Percentiles rank a stretch among this genome's conserved stretches.
These are phyloP conservation scores for Melanchra persicariae DNA, from an alignment of 2,888 invertebrate genomes.

Conservation along the genomic window DNA sequence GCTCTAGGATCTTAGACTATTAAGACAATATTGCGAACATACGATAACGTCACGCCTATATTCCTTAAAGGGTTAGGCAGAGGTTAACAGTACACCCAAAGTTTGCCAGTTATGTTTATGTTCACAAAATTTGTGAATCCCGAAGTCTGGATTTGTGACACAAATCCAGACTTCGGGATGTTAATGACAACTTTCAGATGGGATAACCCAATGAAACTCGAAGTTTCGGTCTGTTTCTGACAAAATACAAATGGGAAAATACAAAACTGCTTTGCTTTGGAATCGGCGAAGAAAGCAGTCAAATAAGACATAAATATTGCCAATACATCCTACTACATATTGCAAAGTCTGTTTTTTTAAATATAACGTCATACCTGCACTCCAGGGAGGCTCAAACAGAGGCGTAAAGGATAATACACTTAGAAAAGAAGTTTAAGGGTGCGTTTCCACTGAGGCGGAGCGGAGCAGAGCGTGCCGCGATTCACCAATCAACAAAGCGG, in stretches of 20 bases:
- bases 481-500: no score
- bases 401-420: no score
- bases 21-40: background rate
- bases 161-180: no score
- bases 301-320: conserved; percentile 19
- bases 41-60: background rate
- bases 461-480: no score
- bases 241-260: background rate
- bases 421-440: no score
- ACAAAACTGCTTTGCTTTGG: background rate
- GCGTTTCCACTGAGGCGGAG: no score
- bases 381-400: no score
- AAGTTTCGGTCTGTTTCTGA: background rate
- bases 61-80: background rate
- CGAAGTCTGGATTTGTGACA: no score
- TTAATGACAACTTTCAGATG: background rate
- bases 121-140: no score
- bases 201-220: background rate
- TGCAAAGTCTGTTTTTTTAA: no score
- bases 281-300: background rate
- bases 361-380: no score
- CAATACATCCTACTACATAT: background rate
- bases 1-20: no score
- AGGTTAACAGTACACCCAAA: background rate
- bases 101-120: background rate